Conservation (phyloP, 2,888 invertebrate species). For the Notocelia uddmanniana region DNA sequence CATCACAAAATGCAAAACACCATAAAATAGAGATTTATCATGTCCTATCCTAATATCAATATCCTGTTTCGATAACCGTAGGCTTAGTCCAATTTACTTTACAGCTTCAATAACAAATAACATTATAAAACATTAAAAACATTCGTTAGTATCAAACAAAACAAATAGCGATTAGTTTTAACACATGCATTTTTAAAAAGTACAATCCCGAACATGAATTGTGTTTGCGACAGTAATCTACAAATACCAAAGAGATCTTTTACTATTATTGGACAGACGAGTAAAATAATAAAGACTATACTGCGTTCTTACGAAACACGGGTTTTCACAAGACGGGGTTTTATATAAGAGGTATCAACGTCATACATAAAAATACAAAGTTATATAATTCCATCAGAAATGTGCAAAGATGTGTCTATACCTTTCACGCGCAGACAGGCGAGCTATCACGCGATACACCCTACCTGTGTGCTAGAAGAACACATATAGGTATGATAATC, state of each 20-base stretch:
- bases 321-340: no score
- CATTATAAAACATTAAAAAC: conserved; percentile 3
- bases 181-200: conserved; percentile 36
- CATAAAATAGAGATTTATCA: neutral
- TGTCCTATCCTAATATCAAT: no score
- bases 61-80: neutral
- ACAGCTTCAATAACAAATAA: neutral
- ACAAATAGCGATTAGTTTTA: conserved; percentile 30
- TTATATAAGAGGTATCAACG: no score
- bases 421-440: no score
- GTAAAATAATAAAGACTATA: neutral
- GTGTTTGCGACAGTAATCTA: conserved; percentile 23
- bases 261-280: no score
- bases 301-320: neutral
- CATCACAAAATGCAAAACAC: neutral
- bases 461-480: neutral
- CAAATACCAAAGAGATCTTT: neutral
- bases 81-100: neutral
- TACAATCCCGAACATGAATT: conserved; percentile 22
- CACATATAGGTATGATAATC: neutral
- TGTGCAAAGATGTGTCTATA: no score
- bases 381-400: no score
- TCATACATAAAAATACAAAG: no score
- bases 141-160: conserved; percentile 34
- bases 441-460: no score